Evolutionary conservation across 2,797 vertebrate species (phyloP), one percentile per base, ranked within the genome.

Genomic region (Poecilia wingei): DNA sequence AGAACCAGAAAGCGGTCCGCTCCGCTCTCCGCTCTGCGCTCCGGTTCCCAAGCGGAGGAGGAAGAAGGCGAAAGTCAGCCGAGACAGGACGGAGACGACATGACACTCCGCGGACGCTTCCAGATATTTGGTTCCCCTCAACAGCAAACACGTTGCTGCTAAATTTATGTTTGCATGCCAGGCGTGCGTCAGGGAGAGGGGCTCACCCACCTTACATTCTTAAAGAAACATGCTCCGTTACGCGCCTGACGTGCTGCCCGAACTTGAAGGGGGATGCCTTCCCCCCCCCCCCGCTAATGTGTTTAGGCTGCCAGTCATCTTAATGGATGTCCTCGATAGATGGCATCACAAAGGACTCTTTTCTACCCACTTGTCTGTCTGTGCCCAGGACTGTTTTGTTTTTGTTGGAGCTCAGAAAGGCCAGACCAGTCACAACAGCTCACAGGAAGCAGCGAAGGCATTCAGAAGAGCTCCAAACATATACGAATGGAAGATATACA

Each of bases 101-200:
- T 90, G 91, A 92, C 92, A 92, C 85, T 88, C 86, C 88, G 82
- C 90, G 85, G 87, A 78, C 88, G 88, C 90, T 84, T 92, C 87
- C 85, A 90, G 88, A 91, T 93, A 90, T 95, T 92, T 93, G 84
- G 91, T 90, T 94, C 87, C 91, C 82, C 84, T n/a, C 39, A 70
- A 70, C 88, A n/a, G 87, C 84, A 88, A 94, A 94, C 95, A 95
- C 95, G 93, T 93, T 95, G 95, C 94, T 92, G 91, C 95, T 96
- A 94, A 95, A 95, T 95, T 94, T 96, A 94, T 95, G 94, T 95
- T 95, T 95, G 94, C 95, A 92, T 95, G 91, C 91, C 94, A 89
- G 87, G 86, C 92, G 93, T 82, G 93, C 92, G 94, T 94, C 94
- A 94, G 93, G 90, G 88, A 85, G 89, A 90, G 89, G 88, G 93